Conservation (phyloP, 2,113 vertebrate species). For the Centrocercus urophasianus region DNA sequence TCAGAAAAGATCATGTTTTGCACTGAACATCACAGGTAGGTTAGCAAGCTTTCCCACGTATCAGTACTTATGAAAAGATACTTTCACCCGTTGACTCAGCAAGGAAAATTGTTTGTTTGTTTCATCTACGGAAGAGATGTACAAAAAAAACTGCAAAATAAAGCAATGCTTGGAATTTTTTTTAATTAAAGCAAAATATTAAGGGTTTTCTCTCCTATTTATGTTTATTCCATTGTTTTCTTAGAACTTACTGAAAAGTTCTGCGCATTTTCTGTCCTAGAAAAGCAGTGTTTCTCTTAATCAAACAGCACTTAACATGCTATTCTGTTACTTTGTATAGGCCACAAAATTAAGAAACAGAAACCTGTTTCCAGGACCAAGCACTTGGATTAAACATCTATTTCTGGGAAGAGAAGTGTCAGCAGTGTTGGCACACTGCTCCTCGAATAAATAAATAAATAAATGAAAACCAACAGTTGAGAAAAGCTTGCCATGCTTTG, state of each 20-base stretch:
- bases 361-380: conserved; percentile 42
- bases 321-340: not conserved
- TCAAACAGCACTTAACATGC: not conserved
- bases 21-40: not conserved
- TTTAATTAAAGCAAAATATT: not conserved
- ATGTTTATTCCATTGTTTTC: not conserved
- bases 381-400: conserved; percentile 1
- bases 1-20: not conserved
- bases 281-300: not conserved
- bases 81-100: not conserved
- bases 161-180: not conserved
- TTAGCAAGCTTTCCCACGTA: not conserved
- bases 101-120: fast-evolving
- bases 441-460: not conserved
- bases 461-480: not conserved
- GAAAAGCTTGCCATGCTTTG: not conserved
- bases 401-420: conserved; percentile 33
- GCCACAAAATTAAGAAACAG: not conserved
- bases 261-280: not conserved
- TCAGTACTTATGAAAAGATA: not conserved
- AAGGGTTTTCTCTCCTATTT: not conserved
- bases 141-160: not conserved
- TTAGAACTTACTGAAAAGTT: not conserved
- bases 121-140: not conserved
- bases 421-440: not conserved